Conservation (phyloP, 2,113 vertebrate species). For the Oxyruncus cristatus region DNA sequence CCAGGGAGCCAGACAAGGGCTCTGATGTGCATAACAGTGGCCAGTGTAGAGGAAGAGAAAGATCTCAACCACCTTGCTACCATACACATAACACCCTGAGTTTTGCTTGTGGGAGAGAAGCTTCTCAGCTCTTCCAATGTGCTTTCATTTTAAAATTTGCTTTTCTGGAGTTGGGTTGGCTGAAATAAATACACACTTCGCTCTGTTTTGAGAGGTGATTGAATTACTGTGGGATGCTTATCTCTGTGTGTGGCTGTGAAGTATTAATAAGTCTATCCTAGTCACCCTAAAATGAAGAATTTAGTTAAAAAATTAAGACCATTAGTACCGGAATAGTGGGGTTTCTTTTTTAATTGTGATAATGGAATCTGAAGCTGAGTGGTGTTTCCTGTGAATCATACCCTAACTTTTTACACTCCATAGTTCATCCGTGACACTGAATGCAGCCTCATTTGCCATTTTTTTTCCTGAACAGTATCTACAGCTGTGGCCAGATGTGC, state of each 20-base stretch:
- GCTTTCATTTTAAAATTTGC: neutral
- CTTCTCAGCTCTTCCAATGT: neutral
- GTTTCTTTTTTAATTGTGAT: neutral
- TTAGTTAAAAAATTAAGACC: neutral
- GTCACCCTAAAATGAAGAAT: neutral
- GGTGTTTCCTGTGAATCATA: neutral
- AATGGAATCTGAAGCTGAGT: neutral
- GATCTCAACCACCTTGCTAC: neutral
- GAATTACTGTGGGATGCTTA: neutral
- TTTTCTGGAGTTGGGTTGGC: neutral
- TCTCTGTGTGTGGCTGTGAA: neutral
- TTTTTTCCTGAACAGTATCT: neutral
- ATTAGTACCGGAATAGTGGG: neutral
- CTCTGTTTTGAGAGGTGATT: neutral
- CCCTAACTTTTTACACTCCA: neutral
- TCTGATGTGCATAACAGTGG: neutral
- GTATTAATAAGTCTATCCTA: neutral
- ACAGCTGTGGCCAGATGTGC: conserved; percentile 35
- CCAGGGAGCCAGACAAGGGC: neutral
- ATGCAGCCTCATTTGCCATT: neutral
- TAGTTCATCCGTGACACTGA: conserved; percentile 10
- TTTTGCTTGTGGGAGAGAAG: neutral
- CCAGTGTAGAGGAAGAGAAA: neutral
- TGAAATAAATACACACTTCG: neutral
- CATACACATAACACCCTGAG: neutral